Base-by-base conservation (phyloP, 1,140 invertebrate genomes). In the Cecropterus lyciades region DNA sequence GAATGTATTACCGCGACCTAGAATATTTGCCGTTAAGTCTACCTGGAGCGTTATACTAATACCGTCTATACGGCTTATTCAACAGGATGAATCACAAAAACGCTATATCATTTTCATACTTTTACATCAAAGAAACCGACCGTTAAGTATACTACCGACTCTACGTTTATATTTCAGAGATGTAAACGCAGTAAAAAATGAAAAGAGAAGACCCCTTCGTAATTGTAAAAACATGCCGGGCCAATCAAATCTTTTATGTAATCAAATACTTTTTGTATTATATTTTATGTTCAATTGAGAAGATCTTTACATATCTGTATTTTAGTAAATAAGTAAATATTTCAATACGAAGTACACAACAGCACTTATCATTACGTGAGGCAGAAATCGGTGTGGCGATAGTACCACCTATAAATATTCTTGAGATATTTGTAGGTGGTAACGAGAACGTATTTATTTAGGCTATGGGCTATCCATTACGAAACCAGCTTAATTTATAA, bases 1-100 rank as follows among this genome's bases (percentile, higher is more conserved):
- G 5, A 53, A 53, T 24, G 30, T 53, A 53, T 53, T 53, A 33
- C 51, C 37, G 11, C 53, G 37, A 56, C 53, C 37, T 55, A 30
- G 30, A 24, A 56, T 56, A 56, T 43, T 56, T 56, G 37, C 37
- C 17, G 37, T 42, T 56, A 56, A 56, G 53, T 56, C 53, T 56
- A 13, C 37, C 37, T 53, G 15, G 37, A 40, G 37, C 8, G 37
- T 40, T 56, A 43, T 20, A 55, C 33, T 40, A 55, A 55, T 55
- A 55, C 33, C 9, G 33, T 20, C 30, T 16, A 42, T 55, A 55
- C 16, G 33, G 30, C 30, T 55, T 55, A 55, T 42, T 55, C 30
- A 55, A 11, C 30, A 55, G 16, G 16, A 55, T 55, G 52, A 55
- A 55, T 20, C 52, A 42, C 52, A 55, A 42, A 55, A 55, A 55